A percentile compares a stretch with the other conserved stretches of the same genome.
phyloP scores from a whole-genome alignment of 2,113 vertebrate species.

The Syngnathus typhle region DNA sequence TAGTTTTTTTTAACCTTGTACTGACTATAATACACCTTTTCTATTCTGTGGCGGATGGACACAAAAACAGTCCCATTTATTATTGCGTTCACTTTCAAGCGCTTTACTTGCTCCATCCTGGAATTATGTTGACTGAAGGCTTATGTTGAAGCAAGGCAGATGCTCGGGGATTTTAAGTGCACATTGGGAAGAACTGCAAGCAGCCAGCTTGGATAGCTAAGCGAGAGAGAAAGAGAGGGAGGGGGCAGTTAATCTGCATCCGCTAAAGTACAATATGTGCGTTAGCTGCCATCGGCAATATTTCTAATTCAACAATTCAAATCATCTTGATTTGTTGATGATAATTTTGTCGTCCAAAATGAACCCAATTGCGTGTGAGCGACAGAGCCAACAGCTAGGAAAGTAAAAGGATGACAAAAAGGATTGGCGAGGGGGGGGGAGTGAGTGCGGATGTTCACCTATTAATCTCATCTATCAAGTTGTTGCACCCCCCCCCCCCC shows the following conservation, averaged over 20 bases:
- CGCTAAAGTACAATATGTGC: not conserved
- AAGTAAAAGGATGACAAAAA: slow-evolving; percentile 17
- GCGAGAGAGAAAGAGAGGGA: not conserved
- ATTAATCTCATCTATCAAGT: slow-evolving; percentile 7
- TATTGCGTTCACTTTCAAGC: slow-evolving; percentile 13
- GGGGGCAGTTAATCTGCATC: not conserved
- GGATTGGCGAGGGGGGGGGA: not conserved
- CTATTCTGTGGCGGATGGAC: not conserved
- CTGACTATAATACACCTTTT: not conserved
- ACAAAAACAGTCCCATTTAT: not conserved
- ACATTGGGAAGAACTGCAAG: slow-evolving; percentile 17
- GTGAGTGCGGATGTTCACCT: not conserved
- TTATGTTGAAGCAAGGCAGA: slow-evolving; percentile 13
- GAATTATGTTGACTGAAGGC: slow-evolving; percentile 18
- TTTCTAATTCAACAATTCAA: not conserved
- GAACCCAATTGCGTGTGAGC: not conserved
- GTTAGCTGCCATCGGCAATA: not conserved
- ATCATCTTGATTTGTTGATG: not conserved
- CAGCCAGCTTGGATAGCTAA: slow-evolving; percentile 1
- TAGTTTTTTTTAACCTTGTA: not conserved
- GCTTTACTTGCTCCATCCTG: slow-evolving; percentile 13
- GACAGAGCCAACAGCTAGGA: not conserved
- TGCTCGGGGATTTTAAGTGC: slow-evolving; percentile 15
- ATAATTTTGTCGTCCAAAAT: not conserved
- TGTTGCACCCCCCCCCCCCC: not conserved